Evolutionary conservation across 2,113 vertebrate species (phyloP).

Genomic region (Lepus europaeus): DNA sequence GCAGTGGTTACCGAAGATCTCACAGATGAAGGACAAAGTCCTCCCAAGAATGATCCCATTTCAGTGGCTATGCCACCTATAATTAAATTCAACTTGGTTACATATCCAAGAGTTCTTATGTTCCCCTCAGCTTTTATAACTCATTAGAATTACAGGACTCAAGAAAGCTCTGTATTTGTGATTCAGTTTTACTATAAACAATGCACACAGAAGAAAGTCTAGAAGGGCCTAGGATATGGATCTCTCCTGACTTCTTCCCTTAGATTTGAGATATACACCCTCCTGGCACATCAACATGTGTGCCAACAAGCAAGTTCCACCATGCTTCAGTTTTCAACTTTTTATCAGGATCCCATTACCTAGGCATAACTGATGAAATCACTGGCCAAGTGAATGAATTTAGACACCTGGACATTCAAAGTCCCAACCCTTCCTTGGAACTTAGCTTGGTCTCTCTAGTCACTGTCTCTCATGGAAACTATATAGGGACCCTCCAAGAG

Average conservation of each 20-base stretch:
- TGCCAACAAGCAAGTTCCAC: neutral
- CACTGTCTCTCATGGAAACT: neutral
- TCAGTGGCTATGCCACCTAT: neutral
- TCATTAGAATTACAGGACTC: neutral
- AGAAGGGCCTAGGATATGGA: neutral
- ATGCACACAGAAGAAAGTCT: neutral
- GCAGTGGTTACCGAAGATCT: neutral
- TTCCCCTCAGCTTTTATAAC: neutral
- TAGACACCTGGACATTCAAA: neutral
- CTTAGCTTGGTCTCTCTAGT: neutral
- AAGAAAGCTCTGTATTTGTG: neutral
- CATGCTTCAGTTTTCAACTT: neutral
- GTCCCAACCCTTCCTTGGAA: neutral
- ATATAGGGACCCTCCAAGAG: neutral
- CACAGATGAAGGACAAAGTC: neutral
- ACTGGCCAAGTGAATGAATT: neutral
- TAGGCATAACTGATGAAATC: neutral
- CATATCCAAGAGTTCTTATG: neutral
- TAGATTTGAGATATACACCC: neutral
- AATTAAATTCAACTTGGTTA: neutral
- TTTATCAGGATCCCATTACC: neutral
- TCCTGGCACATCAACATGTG: neutral
- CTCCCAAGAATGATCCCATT: neutral
- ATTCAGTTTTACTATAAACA: neutral
- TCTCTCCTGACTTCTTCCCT: neutral